Base-by-base conservation (phyloP, 1,140 invertebrate genomes). In the Saccostrea cuccullata region DNA sequence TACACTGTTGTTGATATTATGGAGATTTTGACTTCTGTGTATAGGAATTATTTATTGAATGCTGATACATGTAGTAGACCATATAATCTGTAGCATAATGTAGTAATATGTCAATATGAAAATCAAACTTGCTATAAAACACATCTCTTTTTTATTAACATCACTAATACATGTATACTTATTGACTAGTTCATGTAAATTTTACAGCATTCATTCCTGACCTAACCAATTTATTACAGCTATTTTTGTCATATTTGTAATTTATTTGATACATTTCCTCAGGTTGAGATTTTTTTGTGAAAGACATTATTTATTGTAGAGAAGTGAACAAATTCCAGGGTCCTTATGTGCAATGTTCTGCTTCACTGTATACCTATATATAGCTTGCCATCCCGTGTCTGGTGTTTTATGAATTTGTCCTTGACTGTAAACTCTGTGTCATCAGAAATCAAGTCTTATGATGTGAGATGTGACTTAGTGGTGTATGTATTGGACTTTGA, bases 121-220 rank as follows among this genome's bases (percentile, higher is more conserved):
- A 47, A 64, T 64, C 6, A 6, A 20, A 64, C 17, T 64, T 64
- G n/a, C 17, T 64, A 64, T 64, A 64, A 20, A n/a, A 20, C 17
- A 1, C 17, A 64, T 64, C 17, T n/a, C 17, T 64, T 20, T 64
- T n/a, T 64, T 64, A 20, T 64, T 6, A 64, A 64, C 58, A 64
- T 47, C 47, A 47, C 47, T 36, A 36, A 64, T 20, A 17, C 5
- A 30, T 30, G 11, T 73, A 23, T 73, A 73, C 30, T 30, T 77
- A 77, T 36, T 77, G 26, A 77, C 11, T 77, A 77, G 30, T 77
- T 77, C 70, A 11, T 77, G 4, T 77, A 36, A 15, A 77, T 77
- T 77, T 64, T 77, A 30, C 70, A 77, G 70, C 70, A 77, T 77
- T 77, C 70, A 77, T 77, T 77, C 70, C 70, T 26, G 26, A 77